Percentiles rank a stretch among this genome's conserved stretches.
These are phyloP conservation scores for Cryptomyrus ogoouensis DNA, from an alignment of 2,113 vertebrate genomes.

Conservation along the genomic window DNA sequence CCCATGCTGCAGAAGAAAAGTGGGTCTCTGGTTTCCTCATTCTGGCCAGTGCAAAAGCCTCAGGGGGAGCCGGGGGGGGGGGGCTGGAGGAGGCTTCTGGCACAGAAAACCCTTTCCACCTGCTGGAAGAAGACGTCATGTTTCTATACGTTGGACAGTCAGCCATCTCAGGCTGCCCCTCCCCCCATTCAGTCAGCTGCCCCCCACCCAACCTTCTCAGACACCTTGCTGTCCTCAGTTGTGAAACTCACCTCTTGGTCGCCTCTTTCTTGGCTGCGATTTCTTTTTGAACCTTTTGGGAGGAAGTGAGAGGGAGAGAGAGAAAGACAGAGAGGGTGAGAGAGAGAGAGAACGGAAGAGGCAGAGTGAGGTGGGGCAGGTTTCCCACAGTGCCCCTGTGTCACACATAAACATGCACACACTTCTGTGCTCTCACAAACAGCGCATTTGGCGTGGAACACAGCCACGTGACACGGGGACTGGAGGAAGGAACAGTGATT, in stretches of 20 bases:
- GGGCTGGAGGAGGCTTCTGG: not conserved
- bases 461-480: not conserved
- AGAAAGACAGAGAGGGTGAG: not conserved
- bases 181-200: not conserved
- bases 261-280: not conserved
- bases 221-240: not conserved
- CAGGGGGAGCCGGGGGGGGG: not conserved
- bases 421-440: not conserved
- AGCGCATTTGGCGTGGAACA: not conserved
- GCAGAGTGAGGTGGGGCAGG: not conserved
- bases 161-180: not conserved
- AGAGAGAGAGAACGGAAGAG: not conserved
- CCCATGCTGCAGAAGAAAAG: not conserved
- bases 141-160: not conserved
- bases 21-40: not conserved
- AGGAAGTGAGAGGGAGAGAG: not conserved
- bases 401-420: not conserved
- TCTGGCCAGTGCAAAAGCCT: not conserved
- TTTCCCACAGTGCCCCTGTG: not conserved
- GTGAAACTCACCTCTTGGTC: not conserved
- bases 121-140: conserved; percentile 1
- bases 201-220: not conserved
- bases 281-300: not conserved
- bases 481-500: not conserved
- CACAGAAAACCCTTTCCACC: not conserved